Percentiles rank a stretch among this genome's conserved stretches.
phyloP scores from a whole-genome alignment of 2,113 vertebrate species.

The Bombycilla garrulus region DNA sequence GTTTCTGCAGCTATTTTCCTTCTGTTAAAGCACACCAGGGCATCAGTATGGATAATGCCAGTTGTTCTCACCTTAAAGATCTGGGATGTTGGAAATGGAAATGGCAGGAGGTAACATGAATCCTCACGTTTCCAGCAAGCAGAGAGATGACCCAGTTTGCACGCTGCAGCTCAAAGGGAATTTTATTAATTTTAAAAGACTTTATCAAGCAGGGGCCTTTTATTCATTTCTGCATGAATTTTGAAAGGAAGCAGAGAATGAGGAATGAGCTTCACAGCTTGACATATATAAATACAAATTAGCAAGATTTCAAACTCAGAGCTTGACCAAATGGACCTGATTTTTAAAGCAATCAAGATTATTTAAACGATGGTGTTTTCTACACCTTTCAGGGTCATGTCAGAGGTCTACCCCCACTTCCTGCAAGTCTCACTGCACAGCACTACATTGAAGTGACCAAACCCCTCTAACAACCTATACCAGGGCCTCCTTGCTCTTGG shows the following conservation, averaged over 20 bases:
- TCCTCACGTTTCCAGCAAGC: not conserved
- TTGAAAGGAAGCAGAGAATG: not conserved
- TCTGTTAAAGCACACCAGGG: not conserved
- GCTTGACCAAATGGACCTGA: not conserved
- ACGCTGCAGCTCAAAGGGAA: not conserved
- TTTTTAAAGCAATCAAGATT: not conserved
- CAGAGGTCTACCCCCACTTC: not conserved
- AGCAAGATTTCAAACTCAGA: not conserved
- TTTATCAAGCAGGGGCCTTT: not conserved
- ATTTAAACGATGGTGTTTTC: not conserved
- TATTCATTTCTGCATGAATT: not conserved
- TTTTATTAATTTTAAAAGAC: slow-evolving; percentile 12
- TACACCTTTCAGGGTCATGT: not conserved
- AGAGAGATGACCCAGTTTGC: slow-evolving; percentile 9
- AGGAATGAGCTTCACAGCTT: slow-evolving; percentile 6
- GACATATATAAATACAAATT: slow-evolving; percentile 1
- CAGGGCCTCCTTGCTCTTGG: not conserved
- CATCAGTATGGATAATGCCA: rapidly evolving
- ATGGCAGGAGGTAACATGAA: not conserved
- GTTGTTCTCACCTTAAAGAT: not conserved
- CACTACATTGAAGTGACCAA: not conserved
- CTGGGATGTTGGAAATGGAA: not conserved
- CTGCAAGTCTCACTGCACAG: not conserved
- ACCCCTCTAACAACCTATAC: not conserved
- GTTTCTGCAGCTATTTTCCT: not conserved